Base-by-base conservation (phyloP, 2,797 vertebrate genomes). In the Cyclopterus lumpus region DNA sequence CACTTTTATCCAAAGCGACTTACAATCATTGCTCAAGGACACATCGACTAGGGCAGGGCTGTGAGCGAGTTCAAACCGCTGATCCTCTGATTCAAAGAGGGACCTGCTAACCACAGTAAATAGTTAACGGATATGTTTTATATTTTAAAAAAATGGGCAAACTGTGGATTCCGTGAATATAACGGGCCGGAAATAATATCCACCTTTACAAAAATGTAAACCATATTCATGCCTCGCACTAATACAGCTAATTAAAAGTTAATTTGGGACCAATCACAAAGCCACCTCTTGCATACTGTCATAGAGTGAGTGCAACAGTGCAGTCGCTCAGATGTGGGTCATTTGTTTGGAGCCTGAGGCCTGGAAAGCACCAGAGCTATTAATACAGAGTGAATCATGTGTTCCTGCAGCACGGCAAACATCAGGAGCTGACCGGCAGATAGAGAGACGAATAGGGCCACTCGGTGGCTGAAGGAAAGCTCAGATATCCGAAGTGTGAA, bases 341-440 rank as follows among this genome's bases (percentile, higher is more conserved):
- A 83, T 77, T 83, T 67, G 65, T 84, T 86, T 67, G 20, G 26
- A 82, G 64, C 51, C n/a, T 26, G 73, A 68, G 38, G 58, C 8
- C 38, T 71, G 85, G 72, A 91, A 88, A 86, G 59, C 73, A 76
- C 75, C 70, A 44, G 42, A 70, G 78, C 80, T 87, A 90, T 79
- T 85, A 90, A 90, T 89, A 92, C 24, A 83, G 62, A 49, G 53
- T 77, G 72, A 88, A 80, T 79, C 57, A 71, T 44, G 49, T 71
- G 78, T 64, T 79, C 69, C 73, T 73, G 77, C 69, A 71, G 59
- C 55, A 67, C 16, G 15, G 58, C 54, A 70, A 79, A 71, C 38
- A 75, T 57, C 49, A 71, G 44, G 81, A 79, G 73, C 76, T 55
- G 74, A 81, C 71, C 15, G 11, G 69, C 70, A 74, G 46, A 84